A percentile compares a stretch with the other conserved stretches of the same genome.
These are phyloP conservation scores for Scaptomyza tumidula DNA, from an alignment of 2,888 invertebrate genomes.

Conservation along the genomic window DNA sequence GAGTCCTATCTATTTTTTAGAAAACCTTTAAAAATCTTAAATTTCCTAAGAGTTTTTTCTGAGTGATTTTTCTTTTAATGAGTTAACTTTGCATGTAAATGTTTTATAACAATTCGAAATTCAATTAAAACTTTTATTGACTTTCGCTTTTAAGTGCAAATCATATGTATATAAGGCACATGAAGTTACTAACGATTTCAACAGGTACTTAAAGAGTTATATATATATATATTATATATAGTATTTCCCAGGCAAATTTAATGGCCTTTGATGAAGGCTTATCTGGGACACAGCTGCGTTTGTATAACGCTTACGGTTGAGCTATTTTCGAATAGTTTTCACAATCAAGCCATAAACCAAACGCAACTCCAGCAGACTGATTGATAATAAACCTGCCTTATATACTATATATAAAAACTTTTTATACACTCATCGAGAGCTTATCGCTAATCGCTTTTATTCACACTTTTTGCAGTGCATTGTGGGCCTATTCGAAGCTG, in stretches of 20 bases:
- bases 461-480: conserved; percentile 86
- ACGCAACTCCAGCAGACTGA: conserved; percentile 44
- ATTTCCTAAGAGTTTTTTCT: no score
- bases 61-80: no score
- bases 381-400: conserved; percentile 17
- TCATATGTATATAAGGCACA: neutral
- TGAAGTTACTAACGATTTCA: neutral
- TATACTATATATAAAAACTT: neutral
- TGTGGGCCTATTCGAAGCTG: conserved; percentile 88
- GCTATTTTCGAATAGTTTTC: conserved; percentile 55
- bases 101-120: neutral
- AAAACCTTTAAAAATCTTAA: no score
- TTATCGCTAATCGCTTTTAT: conserved; percentile 25
- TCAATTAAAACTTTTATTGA: neutral
- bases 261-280: conserved; percentile 31
- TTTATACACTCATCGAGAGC: neutral
- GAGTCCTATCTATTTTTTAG: no score
- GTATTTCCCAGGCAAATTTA: conserved; percentile 12
- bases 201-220: conserved; percentile 1
- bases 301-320: conserved; percentile 36
- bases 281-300: conserved; percentile 37
- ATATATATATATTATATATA: neutral
- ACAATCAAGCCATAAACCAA: conserved; percentile 53
- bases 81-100: neutral
- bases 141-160: conserved; percentile 14